Conservation (phyloP, 2,113 vertebrate genomes). For the Catagonus wagneri region DNA sequence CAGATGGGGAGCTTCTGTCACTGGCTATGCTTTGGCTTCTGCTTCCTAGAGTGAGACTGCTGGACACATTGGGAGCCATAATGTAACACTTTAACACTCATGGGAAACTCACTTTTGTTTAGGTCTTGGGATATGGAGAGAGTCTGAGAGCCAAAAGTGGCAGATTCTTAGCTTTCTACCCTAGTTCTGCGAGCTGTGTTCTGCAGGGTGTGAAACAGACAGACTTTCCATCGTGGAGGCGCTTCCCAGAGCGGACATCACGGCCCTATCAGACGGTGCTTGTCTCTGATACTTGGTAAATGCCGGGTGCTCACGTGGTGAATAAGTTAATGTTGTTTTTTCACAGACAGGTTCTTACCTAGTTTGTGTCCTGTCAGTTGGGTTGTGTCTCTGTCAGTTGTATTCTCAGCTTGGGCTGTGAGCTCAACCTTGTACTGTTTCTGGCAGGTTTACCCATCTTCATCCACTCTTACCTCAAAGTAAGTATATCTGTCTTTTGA, state of each 20-base stretch:
- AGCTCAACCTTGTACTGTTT: not conserved
- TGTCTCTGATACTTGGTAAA: not conserved
- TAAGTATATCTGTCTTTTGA: not conserved
- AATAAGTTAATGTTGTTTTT: not conserved
- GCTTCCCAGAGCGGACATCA: not conserved
- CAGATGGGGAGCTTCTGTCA: not conserved
- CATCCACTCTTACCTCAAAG: not conserved
- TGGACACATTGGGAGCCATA: no score
- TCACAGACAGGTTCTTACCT: not conserved
- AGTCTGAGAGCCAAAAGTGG: not conserved
- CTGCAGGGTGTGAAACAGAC: no score
- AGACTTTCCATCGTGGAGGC: fast-evolving
- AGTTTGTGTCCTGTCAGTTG: not conserved
- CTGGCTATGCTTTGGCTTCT: not conserved
- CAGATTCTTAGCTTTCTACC: not conserved
- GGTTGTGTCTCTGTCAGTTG: not conserved
- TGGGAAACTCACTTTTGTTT: not conserved
- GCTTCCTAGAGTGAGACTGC: not conserved
- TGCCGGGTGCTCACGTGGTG: not conserved
- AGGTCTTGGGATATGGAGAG: not conserved
- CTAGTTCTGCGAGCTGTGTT: not conserved
- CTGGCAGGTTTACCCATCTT: not conserved
- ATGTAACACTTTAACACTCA: not conserved
- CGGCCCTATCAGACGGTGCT: fast-evolving
- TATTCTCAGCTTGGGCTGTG: no score